Percentiles rank a stretch among this genome's conserved stretches.
Evolutionary conservation across 1,140 invertebrate species (phyloP).

Genomic region (Bombus soroeensis): DNA sequence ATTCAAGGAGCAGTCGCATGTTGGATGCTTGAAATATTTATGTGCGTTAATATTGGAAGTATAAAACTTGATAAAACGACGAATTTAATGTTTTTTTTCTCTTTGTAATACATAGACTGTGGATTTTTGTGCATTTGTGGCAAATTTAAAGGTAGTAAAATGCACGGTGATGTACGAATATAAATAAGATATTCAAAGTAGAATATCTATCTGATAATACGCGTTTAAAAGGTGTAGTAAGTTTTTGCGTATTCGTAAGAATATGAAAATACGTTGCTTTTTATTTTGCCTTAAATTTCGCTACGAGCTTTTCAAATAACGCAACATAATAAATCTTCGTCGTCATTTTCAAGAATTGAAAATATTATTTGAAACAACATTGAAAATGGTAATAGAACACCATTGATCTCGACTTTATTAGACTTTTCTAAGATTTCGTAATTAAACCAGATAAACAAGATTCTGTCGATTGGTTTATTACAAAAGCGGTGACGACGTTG

Average conservation of each 20-base stretch:
- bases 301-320: too few species aligned
- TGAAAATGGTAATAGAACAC: too few species aligned
- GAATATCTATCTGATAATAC: too few species aligned
- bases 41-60: background rate
- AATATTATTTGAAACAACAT: too few species aligned
- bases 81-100: background rate
- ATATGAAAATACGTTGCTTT: too few species aligned
- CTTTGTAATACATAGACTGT: background rate
- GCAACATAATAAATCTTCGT: too few species aligned
- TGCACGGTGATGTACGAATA: background rate
- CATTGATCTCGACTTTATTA: background rate
- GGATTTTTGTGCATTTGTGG: too few species aligned
- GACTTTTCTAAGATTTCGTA: background rate
- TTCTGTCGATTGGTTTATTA: constrained; percentile 5
- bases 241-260: too few species aligned
- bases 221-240: too few species aligned
- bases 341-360: too few species aligned
- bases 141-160: too few species aligned
- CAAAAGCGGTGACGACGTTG: background rate
- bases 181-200: background rate
- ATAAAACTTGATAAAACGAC: background rate
- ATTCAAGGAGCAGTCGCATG: background rate
- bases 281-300: too few species aligned
- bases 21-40: background rate
- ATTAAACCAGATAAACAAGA: background rate